phyloP scores from a whole-genome alignment of 1,140 invertebrate genomes.

The Hyphantria cunea region DNA sequence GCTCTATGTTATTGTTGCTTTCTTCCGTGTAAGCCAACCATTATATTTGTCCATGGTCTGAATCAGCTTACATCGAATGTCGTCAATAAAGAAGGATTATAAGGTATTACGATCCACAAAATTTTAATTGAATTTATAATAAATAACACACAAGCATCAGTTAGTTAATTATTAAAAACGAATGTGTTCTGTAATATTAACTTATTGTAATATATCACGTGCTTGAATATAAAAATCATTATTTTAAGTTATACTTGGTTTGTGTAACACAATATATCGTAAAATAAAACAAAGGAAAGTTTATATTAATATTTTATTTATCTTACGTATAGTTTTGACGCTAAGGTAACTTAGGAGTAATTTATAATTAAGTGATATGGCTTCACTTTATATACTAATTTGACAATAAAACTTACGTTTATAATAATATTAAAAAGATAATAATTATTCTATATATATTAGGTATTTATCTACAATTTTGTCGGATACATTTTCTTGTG shows the following conservation, averaged over 20 bases:
- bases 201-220: constrained; percentile 21
- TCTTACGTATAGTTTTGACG: constrained; percentile 29
- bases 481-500: constrained; percentile 2
- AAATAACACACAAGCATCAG: no score
- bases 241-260: constrained; percentile 3
- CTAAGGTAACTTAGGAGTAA: constrained; percentile 71
- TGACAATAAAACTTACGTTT: constrained; percentile 11
- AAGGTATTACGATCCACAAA: no score
- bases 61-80: no score
- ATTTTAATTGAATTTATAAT: no score
- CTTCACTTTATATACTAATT: constrained; percentile 51
- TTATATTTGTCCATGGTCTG: no score
- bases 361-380: constrained; percentile 69
- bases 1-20: no score
- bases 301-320: constrained; percentile 53
- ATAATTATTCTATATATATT: background rate
- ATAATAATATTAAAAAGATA: constrained; percentile 1
- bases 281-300: constrained; percentile 52
- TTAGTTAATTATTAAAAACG: constrained; percentile 5
- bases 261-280: background rate
- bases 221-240: constrained; percentile 32
- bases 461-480: constrained; percentile 5
- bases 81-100: no score
- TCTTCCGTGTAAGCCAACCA: no score
- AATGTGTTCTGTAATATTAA: constrained; percentile 7